Evolutionary conservation across 1,140 invertebrate species (phyloP), one percentile per base, ranked within the genome.

Genomic region (Pseudoatta argentina): DNA sequence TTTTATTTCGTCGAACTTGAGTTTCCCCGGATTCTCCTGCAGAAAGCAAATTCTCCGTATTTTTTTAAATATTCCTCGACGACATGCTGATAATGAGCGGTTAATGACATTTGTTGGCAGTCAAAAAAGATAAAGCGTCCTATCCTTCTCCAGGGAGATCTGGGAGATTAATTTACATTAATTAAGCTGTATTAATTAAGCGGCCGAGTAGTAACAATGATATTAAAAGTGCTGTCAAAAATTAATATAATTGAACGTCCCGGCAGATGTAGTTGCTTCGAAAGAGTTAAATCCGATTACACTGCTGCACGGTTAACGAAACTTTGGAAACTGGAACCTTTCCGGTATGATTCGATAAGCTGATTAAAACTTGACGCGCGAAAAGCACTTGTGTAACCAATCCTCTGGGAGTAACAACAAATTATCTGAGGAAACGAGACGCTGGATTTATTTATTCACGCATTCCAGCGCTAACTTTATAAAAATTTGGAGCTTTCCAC

Each of bases 251-350:
- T 44, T 81, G 21, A 55, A 81, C 48, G 51, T 81, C 34, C 53
- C 78, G 24, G 66, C 66, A 71, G 10, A 39, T 71, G 53, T 71
- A 44, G 48, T 34, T 51, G 51, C 64, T 24, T n/a, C 21, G 48
- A n/a, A 71, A 71, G 78, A 57, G 66, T 71, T 71, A 81, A 81
- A 81, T 81, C 78, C 78, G 78, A 81, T 81, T 81, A 81, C 6
- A 14, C 3, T 53, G 44, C 18, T 18, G 64, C 63, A 39, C 53
- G 78, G 66, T 71, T 71, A 59, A 81, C 78, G 59, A 81, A 81
- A 57, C 66, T 44, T 44, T 64, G 48, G 53, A 21, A 67, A 67
- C 64, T 39, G 64, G n/a, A 81, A 71, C 12, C 78, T 71, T 81
- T 81, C 18, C 16, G 78, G 21, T 44, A 69, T 27, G 34, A 81